A percentile compares a stretch with the other conserved stretches of the same genome.
phyloP scores from a whole-genome alignment of 2,113 vertebrate species.

The Arizona elegans region DNA sequence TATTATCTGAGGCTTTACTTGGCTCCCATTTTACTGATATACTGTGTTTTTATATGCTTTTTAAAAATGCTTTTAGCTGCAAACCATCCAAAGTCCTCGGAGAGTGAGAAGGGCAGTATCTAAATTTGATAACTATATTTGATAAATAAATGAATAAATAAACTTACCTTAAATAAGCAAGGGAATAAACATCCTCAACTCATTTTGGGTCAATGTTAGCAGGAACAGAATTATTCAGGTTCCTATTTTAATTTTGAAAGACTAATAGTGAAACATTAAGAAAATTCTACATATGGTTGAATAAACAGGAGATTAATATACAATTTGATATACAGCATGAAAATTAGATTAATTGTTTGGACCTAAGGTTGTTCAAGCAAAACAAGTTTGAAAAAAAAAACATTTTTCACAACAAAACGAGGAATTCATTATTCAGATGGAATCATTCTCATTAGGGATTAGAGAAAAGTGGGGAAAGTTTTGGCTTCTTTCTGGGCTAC shows the following conservation, averaged over 20 bases:
- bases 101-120: neutral
- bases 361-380: neutral
- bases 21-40: neutral
- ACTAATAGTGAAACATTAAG: neutral
- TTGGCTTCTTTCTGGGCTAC: neutral
- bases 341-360: neutral
- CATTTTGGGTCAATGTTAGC: neutral
- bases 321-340: neutral
- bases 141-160: neutral
- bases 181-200: neutral
- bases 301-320: neutral
- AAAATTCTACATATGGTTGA: neutral
- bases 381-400: neutral
- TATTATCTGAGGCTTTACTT: neutral
- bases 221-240: neutral
- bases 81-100: neutral
- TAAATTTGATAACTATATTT: neutral
- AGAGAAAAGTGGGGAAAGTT: neutral
- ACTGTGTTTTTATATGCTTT: neutral
- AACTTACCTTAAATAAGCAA: neutral
- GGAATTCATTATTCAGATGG: neutral
- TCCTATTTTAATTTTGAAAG: neutral
- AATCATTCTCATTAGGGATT: neutral
- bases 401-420: neutral
- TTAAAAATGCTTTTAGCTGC: neutral